Evolutionary conservation across 2,888 invertebrate species (phyloP).

Genomic region (Pharmacophagus antenor): DNA sequence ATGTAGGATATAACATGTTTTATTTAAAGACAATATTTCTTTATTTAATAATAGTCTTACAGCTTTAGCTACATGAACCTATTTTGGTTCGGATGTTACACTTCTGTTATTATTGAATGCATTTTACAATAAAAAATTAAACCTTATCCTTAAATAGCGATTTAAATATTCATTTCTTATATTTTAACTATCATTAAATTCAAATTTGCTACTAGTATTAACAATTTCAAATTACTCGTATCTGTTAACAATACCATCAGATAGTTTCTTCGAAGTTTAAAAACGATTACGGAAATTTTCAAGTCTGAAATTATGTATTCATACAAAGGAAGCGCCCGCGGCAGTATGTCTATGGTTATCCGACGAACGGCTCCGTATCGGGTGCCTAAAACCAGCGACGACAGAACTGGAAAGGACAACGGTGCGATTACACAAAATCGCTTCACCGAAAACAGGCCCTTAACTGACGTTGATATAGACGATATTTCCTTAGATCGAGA

Average conservation of each 20-base stretch:
- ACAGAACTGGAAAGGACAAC: slow-evolving; percentile 52
- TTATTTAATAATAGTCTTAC: too few relatives aligned
- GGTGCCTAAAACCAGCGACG: slow-evolving; percentile 61
- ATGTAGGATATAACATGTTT: too few relatives aligned
- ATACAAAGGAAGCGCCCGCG: slow-evolving; percentile 65
- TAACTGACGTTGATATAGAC: slow-evolving; percentile 39
- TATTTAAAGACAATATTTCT: too few relatives aligned
- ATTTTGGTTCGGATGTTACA: too few relatives aligned
- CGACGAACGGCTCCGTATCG: slow-evolving; percentile 52
- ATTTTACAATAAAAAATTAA: neutral
- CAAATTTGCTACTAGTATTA: too few relatives aligned
- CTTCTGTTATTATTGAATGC: too few relatives aligned
- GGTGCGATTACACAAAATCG: slow-evolving; percentile 42
- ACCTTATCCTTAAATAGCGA: neutral
- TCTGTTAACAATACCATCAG: neutral
- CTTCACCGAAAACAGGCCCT: slow-evolving; percentile 39
- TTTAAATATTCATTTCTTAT: neutral
- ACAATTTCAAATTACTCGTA: neutral
- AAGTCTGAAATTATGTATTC: slow-evolving; percentile 62
- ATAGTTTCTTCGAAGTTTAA: slow-evolving; percentile 49
- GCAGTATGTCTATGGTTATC: slow-evolving; percentile 71
- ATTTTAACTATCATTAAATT: too few relatives aligned
- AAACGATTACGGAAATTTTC: slow-evolving; percentile 44
- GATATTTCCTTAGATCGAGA: slow-evolving; percentile 38
- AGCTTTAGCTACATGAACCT: too few relatives aligned